Evolutionary conservation across 2,888 invertebrate genomes (phyloP), one percentile per base, ranked within the genome.

Genomic region (Agrotis puta): DNA sequence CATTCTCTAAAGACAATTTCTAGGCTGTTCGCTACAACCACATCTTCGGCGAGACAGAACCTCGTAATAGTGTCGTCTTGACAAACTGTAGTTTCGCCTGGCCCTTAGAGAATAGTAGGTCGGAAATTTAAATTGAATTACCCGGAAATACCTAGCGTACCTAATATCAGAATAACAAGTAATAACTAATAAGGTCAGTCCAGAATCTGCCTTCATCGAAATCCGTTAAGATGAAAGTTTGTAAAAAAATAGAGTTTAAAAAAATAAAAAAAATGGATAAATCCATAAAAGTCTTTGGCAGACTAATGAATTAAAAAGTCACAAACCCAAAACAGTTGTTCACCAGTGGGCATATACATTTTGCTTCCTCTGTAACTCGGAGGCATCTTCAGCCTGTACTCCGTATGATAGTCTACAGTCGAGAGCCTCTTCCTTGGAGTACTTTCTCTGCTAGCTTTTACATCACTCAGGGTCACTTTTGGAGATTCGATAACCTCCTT

Each of bases 291-390:
- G 22, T 51, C 51, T 51, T 16, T 51, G 51, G 22, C 22, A 22
- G 51, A 20, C 4, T 50, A 50, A 50, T 6, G 3, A 16, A 14
- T 51, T 54, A n/a, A 16, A 77, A 45, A 77, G 7, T 92, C 92
- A 71, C 95, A 62, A 89, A 96, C 95, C 95, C 95, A 95, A 89
- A 88, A 96, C 53, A 96, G 77, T 33, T 88, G 92, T 82, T 95
- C 94, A 71, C 95, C 95, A 0, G 92, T 92, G 3, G 93, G 92
- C 94, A 95, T 94, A 64, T 57, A 89, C 93, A 94, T 93, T 81
- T 94, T 83, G 82, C 95, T 96, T 11, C 95, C 95, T 39, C 84
- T 89, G 67, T 94, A 95, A 76, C 68, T 85, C 0, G 87, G 78
- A 4, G 95, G 95, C 76, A 87, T 73, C 74, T 77, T 91, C 64